Conservation (phyloP, 2,113 vertebrate species). For the Rallus limicola region DNA sequence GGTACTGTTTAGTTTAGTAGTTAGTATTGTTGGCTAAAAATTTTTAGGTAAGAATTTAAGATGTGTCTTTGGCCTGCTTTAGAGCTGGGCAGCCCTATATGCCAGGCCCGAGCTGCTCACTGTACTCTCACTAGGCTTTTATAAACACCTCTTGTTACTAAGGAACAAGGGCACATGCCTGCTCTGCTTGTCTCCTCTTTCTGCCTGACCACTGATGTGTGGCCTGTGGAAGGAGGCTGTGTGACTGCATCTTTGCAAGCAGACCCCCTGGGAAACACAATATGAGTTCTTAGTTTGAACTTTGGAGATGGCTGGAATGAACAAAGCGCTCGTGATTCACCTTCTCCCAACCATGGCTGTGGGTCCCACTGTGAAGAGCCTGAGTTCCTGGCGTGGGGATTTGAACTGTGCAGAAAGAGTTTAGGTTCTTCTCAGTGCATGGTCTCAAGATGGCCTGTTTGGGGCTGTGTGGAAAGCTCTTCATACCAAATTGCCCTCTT, state of each 20-base stretch:
- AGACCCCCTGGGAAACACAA: neutral
- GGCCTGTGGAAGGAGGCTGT: neutral
- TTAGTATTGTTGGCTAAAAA: neutral
- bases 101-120: neutral
- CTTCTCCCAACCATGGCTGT: neutral
- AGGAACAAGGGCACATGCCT: neutral
- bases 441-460: neutral
- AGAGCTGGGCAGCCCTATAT: neutral
- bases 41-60: neutral
- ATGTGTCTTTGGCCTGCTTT: neutral
- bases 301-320: neutral
- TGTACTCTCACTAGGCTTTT: neutral
- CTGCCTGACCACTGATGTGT: neutral
- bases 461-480: neutral
- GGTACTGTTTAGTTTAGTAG: neutral
- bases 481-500: neutral
- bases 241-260: neutral
- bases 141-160: neutral
- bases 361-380: neutral
- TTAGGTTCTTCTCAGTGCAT: accelerated
- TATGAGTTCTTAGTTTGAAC: neutral
- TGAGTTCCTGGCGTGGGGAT: neutral
- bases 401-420: neutral
- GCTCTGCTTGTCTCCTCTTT: neutral
- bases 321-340: neutral